Evolutionary conservation across 1,140 invertebrate species (phyloP).

Genomic region (Drosophila funebris): DNA sequence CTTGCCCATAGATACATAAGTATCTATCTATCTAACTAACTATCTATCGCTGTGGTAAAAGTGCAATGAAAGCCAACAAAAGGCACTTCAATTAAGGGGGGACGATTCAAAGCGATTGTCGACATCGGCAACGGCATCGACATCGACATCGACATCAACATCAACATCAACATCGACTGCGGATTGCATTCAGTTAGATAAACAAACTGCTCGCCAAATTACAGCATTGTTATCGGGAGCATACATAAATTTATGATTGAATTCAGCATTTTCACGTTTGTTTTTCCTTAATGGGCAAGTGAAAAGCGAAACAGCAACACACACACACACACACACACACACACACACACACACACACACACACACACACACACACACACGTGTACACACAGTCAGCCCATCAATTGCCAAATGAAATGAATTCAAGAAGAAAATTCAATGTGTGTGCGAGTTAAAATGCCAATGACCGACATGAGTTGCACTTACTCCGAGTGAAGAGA

Average conservation of each 20-base stretch:
- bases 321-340: slow-evolving; percentile 8
- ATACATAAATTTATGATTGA: slow-evolving; percentile 60
- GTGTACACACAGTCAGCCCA: slow-evolving; percentile 25
- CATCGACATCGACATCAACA: slow-evolving; percentile 18
- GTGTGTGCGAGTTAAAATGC: slow-evolving; percentile 40
- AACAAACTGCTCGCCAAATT: slow-evolving; percentile 60
- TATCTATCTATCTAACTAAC: slow-evolving; percentile 37
- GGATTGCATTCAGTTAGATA: slow-evolving; percentile 55
- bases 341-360: slow-evolving; percentile 8
- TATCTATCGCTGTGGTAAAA: slow-evolving; percentile 41
- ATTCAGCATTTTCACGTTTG: slow-evolving; percentile 56
- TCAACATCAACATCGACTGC: neutral
- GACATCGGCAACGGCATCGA: slow-evolving; percentile 10
- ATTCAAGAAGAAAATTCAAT: slow-evolving; percentile 46
- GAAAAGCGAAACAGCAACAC: slow-evolving; percentile 40
- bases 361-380: neutral
- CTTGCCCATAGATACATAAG: slow-evolving; percentile 19
- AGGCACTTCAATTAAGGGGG: slow-evolving; percentile 66
- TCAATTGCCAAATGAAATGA: slow-evolving; percentile 57
- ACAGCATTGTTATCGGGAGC: slow-evolving; percentile 57
- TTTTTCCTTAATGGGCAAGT: slow-evolving; percentile 52
- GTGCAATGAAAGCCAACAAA: slow-evolving; percentile 60
- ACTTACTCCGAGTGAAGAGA: slow-evolving; percentile 27
- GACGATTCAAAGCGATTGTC: slow-evolving; percentile 37
- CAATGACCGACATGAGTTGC: slow-evolving; percentile 53